Evolutionary conservation across 2,113 vertebrate genomes (phyloP).

Genomic region (Colius striatus): DNA sequence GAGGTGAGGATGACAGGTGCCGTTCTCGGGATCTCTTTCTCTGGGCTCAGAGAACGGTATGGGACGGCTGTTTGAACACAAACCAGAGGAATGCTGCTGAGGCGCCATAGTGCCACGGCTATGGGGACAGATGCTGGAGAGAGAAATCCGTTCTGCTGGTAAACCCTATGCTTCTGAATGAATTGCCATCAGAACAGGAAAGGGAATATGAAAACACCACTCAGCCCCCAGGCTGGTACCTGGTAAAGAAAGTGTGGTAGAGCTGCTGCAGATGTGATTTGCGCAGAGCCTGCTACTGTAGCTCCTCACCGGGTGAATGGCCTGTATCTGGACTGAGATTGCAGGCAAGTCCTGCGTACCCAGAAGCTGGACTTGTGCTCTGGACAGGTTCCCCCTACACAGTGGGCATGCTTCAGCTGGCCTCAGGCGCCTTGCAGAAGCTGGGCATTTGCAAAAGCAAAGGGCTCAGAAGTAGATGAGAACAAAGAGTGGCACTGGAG

Average conservation of each 20-base stretch:
- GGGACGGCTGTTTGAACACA: not conserved
- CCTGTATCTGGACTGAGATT: not conserved
- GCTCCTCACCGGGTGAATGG: not conserved
- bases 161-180: not conserved
- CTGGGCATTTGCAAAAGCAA: not conserved
- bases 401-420: accelerated
- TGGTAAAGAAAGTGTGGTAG: not conserved
- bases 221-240: not conserved
- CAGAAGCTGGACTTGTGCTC: not conserved
- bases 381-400: accelerated
- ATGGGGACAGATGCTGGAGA: not conserved
- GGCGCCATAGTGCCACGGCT: accelerated
- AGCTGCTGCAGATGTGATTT: not conserved
- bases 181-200: not conserved
- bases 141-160: not conserved
- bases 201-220: not conserved
- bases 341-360: accelerated
- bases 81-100: not conserved
- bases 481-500: not conserved
- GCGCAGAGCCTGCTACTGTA: not conserved
- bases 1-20: not conserved
- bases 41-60: accelerated
- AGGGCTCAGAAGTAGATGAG: not conserved
- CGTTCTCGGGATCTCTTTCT: not conserved
- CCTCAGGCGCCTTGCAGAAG: not conserved